Percentiles rank a stretch among this genome's conserved stretches.
Evolutionary conservation across 1,140 invertebrate genomes (phyloP).

Genomic region (Heliconius himera): DNA sequence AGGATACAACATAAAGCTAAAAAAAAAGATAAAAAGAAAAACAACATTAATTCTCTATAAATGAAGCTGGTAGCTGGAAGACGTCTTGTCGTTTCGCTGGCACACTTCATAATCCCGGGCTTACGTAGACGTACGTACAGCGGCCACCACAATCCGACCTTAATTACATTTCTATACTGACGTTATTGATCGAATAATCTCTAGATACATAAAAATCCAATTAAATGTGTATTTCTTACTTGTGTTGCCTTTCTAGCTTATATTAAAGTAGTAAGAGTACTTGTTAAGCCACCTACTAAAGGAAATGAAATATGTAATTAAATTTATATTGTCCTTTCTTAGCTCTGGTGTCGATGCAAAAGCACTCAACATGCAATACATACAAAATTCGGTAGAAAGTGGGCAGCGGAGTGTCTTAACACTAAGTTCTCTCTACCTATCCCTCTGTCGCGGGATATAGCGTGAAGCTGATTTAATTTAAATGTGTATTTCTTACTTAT

Average conservation of each 20-base stretch:
- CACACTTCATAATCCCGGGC: constrained; percentile 2
- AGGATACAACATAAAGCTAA: too few species aligned
- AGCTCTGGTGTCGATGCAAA: too few species aligned
- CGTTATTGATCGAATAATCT: constrained; percentile 11
- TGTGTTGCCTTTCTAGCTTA: not conserved
- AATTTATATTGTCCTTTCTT: too few species aligned
- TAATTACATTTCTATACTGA: constrained; percentile 5
- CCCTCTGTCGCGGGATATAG: too few species aligned
- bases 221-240: not conserved
- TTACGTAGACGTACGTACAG: constrained; percentile 1
- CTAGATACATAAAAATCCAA: constrained; percentile 10
- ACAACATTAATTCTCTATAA: not conserved
- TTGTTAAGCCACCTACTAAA: not conserved
- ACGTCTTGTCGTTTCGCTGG: constrained; percentile 9
- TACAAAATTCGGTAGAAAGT: too few species aligned
- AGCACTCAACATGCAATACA: too few species aligned
- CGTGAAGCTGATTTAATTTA: too few species aligned
- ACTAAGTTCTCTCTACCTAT: too few species aligned
- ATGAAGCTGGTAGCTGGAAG: not conserved
- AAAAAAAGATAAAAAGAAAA: too few species aligned
- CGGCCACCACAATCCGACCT: not conserved
- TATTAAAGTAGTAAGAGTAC: not conserved
- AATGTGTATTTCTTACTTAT: not conserved
- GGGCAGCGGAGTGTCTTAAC: too few species aligned
- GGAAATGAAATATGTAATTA: too few species aligned